phyloP scores from a whole-genome alignment of 2,797 vertebrate species.

The Scarus forsteni region DNA sequence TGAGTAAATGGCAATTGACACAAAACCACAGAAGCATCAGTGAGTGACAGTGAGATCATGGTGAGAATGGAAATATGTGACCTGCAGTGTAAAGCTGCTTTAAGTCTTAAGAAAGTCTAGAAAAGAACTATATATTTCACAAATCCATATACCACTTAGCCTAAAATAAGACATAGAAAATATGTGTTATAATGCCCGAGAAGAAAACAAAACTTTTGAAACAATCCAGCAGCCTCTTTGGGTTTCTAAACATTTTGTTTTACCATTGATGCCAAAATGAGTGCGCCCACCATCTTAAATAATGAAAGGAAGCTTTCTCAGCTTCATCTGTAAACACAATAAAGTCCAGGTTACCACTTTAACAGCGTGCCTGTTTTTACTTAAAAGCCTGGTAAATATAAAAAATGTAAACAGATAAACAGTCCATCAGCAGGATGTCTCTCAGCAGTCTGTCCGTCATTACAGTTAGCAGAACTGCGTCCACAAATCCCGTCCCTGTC shows the following conservation, averaged over 20 bases:
- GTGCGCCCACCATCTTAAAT: neutral
- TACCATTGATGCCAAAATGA: neutral
- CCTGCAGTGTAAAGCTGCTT: no score
- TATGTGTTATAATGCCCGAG: no score
- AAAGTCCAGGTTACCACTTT: constrained; percentile 35
- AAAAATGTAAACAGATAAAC: constrained; percentile 27
- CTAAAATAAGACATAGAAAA: no score
- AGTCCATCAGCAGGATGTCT: constrained; percentile 18
- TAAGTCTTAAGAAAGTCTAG: no score
- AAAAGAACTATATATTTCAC: no score
- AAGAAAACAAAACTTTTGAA: no score
- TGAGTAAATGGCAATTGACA: no score
- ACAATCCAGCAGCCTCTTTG: neutral
- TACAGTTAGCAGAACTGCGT: constrained; percentile 13
- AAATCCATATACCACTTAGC: no score
- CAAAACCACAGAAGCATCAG: no score
- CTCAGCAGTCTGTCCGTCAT: constrained; percentile 27
- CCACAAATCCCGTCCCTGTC: constrained; percentile 34
- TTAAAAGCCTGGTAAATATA: constrained; percentile 45
- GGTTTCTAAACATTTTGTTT: constrained; percentile 10
- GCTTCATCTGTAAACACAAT: constrained; percentile 27
- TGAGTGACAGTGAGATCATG: no score
- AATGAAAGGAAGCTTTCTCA: constrained; percentile 35
- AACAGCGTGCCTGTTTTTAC: constrained; percentile 37
- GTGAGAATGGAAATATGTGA: no score